These are phyloP conservation scores for Pyrochroa serraticornis DNA, from an alignment of 2,888 invertebrate genomes.

Conservation along the genomic window DNA sequence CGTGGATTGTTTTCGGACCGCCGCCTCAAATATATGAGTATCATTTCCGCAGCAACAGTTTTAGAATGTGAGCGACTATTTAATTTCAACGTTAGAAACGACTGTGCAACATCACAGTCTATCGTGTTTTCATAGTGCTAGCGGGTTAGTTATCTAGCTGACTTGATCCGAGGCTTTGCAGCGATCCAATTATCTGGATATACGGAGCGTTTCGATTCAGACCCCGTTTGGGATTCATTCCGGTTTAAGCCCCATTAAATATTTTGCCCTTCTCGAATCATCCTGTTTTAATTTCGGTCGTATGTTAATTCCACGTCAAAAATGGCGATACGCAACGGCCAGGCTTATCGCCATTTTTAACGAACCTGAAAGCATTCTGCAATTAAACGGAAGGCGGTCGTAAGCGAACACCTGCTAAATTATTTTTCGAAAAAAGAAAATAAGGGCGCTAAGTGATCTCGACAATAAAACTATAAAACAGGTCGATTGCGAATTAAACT, in stretches of 20 bases:
- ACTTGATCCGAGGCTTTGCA: constrained; percentile 57
- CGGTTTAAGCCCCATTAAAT: constrained; percentile 48
- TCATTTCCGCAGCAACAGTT: constrained; percentile 48
- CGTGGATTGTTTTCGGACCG: constrained; percentile 55
- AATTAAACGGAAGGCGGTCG: constrained; percentile 13
- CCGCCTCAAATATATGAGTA: constrained; percentile 51
- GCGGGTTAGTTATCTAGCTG: constrained; percentile 57
- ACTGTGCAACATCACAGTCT: constrained; percentile 46
- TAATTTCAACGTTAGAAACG: constrained; percentile 36
- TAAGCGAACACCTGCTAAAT: too few relatives aligned
- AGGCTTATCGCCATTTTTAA: constrained; percentile 18
- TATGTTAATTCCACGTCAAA: constrained; percentile 29
- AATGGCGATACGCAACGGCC: constrained; percentile 9
- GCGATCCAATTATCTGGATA: constrained; percentile 58
- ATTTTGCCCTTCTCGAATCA: constrained; percentile 38
- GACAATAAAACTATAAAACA: too few relatives aligned
- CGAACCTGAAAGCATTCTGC: constrained; percentile 22
- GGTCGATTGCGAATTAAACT: too few relatives aligned
- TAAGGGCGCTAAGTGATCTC: too few relatives aligned
- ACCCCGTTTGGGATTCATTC: constrained; percentile 54
- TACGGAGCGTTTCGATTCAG: constrained; percentile 57
- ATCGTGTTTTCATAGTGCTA: constrained; percentile 48
- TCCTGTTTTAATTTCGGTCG: constrained; percentile 35
- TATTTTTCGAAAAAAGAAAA: too few relatives aligned
- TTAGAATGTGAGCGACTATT: constrained; percentile 47